Percentiles rank a stretch among this genome's conserved stretches.
Evolutionary conservation across 2,113 vertebrate species (phyloP).

Genomic region (Herpetotheres cachinnans): DNA sequence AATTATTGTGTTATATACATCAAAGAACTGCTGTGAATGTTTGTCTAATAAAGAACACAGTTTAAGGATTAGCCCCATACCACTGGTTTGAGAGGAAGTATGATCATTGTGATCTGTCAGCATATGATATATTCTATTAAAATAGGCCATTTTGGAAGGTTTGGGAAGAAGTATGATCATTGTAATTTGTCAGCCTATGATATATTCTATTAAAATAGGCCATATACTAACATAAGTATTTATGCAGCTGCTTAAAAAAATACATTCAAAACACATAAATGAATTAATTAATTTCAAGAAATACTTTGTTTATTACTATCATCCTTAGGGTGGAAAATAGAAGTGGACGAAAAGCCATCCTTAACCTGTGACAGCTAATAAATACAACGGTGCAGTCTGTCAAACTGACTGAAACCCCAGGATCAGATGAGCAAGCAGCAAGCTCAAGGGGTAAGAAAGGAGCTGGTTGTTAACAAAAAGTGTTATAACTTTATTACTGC

Average conservation of each 20-base stretch:
- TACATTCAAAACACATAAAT: neutral
- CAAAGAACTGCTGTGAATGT: neutral
- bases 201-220: neutral
- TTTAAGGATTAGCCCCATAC: neutral
- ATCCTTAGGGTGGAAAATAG: slow-evolving; percentile 15
- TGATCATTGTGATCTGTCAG: neutral
- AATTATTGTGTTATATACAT: neutral
- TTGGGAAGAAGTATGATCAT: neutral
- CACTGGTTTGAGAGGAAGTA: neutral
- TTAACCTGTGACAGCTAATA: slow-evolving; percentile 16
- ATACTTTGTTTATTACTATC: neutral
- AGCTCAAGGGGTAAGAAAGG: neutral
- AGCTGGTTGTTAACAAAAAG: slow-evolving; percentile 32
- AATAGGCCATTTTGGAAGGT: neutral
- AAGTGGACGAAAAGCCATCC: slow-evolving; percentile 15
- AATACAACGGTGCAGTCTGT: neutral
- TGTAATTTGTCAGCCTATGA: neutral
- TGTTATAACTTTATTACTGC: slow-evolving; percentile 66
- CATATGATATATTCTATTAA: neutral
- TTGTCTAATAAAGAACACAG: neutral
- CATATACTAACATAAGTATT: neutral
- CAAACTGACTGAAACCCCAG: neutral
- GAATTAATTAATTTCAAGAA: neutral
- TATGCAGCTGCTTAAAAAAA: neutral
- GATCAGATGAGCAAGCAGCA: neutral